These are phyloP conservation scores for Aldabrachelys gigantea DNA, from an alignment of 2,113 vertebrate genomes.

Conservation along the genomic window DNA sequence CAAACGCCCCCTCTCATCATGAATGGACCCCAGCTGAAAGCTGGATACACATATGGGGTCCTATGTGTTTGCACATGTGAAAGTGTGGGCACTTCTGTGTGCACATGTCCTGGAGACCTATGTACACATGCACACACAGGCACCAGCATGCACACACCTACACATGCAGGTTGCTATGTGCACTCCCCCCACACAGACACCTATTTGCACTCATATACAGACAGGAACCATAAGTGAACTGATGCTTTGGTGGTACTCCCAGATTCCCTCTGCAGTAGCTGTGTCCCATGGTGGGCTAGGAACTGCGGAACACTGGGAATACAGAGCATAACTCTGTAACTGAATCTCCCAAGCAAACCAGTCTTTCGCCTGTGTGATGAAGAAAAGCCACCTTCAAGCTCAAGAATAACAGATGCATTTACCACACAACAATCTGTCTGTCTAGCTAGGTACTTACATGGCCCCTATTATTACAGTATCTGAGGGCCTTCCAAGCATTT, in stretches of 20 bases:
- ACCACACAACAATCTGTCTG: constrained; percentile 58
- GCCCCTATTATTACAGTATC: constrained; percentile 66
- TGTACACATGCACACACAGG: not conserved
- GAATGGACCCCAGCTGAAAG: not conserved
- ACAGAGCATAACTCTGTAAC: accelerated
- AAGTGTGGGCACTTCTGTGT: not conserved
- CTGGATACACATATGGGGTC: not conserved
- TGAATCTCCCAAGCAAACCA: not conserved
- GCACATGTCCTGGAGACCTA: not conserved
- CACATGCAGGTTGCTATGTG: too few relatives aligned
- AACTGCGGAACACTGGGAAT: not conserved
- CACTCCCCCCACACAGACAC: not conserved
- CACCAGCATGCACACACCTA: accelerated
- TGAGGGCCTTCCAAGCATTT: constrained; percentile 67
- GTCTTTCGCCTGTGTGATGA: not conserved
- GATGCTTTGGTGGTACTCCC: not conserved
- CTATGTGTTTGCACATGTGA: accelerated
- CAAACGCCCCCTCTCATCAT: not conserved
- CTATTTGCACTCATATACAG: accelerated
- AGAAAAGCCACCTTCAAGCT: not conserved
- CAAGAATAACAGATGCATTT: constrained; percentile 47
- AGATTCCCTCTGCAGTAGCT: not conserved
- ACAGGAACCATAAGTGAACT: not conserved
- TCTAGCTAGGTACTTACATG: constrained; percentile 46
- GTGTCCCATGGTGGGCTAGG: not conserved